These are phyloP conservation scores for Cepaea hortensis DNA, from an alignment of 2,888 invertebrate genomes.

Conservation along the genomic window DNA sequence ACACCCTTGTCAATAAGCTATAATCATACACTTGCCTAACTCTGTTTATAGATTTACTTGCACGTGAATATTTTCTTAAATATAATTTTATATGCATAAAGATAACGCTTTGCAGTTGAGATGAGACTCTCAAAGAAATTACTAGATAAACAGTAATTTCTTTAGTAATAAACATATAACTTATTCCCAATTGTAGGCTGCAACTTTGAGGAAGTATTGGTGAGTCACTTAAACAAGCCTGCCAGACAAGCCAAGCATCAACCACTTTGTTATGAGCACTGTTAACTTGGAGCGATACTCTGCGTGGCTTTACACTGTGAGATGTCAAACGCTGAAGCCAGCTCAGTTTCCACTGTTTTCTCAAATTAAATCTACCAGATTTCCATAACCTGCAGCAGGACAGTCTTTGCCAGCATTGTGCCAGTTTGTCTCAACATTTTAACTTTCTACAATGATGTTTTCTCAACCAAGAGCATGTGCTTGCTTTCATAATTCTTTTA, in stretches of 20 bases:
- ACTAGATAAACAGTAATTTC: not conserved
- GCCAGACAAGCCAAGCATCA: not conserved
- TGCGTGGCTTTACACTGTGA: not conserved
- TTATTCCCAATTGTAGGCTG: constrained; percentile 3
- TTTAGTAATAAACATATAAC: not conserved
- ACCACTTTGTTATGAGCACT: not conserved
- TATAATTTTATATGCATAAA: constrained; percentile 26
- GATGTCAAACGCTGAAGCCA: not conserved
- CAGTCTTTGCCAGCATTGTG: not conserved
- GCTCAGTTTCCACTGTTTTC: not conserved
- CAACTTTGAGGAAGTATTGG: constrained; percentile 12
- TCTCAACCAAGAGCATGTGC: not conserved
- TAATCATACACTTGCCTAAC: not conserved
- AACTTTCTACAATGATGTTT: not conserved
- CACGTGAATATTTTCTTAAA: constrained; percentile 3
- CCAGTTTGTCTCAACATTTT: constrained; percentile 15
- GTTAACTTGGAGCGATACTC: not conserved
- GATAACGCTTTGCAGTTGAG: not conserved
- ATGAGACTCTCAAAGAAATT: not conserved
- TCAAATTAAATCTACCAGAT: not conserved
- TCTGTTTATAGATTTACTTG: not conserved
- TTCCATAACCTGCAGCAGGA: constrained; percentile 1
- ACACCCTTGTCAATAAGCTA: constrained; percentile 3
- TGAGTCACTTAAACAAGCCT: not conserved
- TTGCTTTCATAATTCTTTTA: not conserved